These are phyloP conservation scores for Stichodactyla helianthus DNA, from an alignment of 64 coral and sea anemone species.

Conservation along the genomic window DNA sequence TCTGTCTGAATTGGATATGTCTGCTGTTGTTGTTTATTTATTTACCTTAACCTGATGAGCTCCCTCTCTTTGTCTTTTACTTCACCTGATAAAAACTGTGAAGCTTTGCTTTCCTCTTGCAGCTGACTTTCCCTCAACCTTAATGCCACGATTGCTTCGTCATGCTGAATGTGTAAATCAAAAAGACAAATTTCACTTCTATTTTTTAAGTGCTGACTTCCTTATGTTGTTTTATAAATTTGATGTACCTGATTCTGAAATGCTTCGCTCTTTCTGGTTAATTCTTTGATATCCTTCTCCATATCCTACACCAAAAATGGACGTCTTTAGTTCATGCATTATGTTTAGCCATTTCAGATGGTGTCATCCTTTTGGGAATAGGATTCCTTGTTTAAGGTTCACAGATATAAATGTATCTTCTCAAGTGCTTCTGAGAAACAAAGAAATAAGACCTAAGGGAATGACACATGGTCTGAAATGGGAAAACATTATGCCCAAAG, in stretches of 20 bases:
- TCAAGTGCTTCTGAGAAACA: too few species aligned
- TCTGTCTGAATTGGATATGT: not conserved
- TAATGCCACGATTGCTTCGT: constrained; percentile 43
- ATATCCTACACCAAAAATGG: not conserved
- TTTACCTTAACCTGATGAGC: constrained; percentile 5
- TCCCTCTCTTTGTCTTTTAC: constrained; percentile 33
- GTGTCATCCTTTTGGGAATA: too few species aligned
- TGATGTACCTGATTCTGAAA: not conserved
- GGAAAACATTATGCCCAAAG: too few species aligned
- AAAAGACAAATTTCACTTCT: not conserved
- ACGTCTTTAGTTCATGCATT: too few species aligned
- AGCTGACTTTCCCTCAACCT: constrained; percentile 46
- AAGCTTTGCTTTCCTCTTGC: constrained; percentile 26
- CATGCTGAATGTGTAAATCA: constrained; percentile 16
- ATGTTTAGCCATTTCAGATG: too few species aligned
- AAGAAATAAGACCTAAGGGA: too few species aligned
- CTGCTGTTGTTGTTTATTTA: not conserved
- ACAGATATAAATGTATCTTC: too few species aligned
- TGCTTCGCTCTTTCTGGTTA: not conserved
- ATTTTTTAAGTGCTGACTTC: not conserved
- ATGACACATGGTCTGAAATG: too few species aligned
- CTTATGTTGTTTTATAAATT: not conserved
- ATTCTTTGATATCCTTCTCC: not conserved
- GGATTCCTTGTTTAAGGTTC: too few species aligned
- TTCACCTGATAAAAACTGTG: not conserved